phyloP scores from a whole-genome alignment of 2,888 invertebrate species.

The Apamea crenata region DNA sequence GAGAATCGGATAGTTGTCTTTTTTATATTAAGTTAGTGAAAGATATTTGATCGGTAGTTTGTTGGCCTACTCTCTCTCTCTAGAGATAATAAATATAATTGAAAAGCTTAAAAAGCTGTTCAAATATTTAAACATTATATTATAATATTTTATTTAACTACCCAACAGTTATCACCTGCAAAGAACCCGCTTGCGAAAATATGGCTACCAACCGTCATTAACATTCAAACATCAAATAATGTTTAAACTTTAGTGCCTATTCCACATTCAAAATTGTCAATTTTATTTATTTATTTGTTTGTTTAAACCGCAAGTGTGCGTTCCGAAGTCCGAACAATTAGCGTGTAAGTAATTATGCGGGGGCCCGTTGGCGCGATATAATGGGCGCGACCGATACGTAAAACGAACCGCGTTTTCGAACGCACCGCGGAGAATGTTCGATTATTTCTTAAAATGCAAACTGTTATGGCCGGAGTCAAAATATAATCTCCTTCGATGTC shows the following conservation, averaged over 20 bases:
- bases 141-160: neutral
- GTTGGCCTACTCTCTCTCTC: neutral
- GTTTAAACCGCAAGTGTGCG: slow-evolving; percentile 59
- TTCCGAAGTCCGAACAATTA: slow-evolving; percentile 81
- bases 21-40: neutral
- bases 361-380: slow-evolving; percentile 77
- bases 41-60: neutral
- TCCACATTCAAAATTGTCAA: slow-evolving; percentile 53
- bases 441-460: slow-evolving; percentile 64
- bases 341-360: slow-evolving; percentile 82
- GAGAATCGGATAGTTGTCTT: neutral
- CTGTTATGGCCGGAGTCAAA: slow-evolving; percentile 39
- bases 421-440: slow-evolving; percentile 65
- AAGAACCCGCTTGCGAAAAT: slow-evolving; percentile 25
- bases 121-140: neutral
- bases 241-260: slow-evolving; percentile 40
- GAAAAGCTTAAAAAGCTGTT: neutral
- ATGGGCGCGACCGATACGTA: slow-evolving; percentile 80
- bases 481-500: slow-evolving; percentile 24
- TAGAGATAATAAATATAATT: neutral
- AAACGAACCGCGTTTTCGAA: slow-evolving; percentile 74
- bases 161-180: neutral
- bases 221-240: slow-evolving; percentile 41
- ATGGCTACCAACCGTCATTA: slow-evolving; percentile 18
- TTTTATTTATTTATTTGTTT: slow-evolving; percentile 52